Conservation (phyloP, 2,113 vertebrate species). For the Agapornis roseicollis region DNA sequence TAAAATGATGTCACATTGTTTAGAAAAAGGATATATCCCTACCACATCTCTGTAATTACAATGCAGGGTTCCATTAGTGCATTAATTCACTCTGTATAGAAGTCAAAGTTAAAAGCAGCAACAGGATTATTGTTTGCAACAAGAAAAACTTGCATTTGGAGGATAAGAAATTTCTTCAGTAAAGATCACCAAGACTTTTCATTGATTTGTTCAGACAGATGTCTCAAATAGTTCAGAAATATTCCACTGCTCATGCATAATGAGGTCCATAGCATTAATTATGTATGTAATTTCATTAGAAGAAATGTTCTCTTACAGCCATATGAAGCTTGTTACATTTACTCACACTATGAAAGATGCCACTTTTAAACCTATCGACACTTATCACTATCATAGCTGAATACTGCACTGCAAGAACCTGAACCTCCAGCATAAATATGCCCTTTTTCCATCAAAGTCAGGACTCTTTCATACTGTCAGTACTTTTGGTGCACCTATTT, state of each 20-base stretch:
- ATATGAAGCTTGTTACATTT: not conserved
- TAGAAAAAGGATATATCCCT: conserved; percentile 40
- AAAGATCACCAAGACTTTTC: not conserved
- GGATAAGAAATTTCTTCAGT: not conserved
- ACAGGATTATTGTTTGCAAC: not conserved
- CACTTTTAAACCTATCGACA: not conserved
- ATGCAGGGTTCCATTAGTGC: not conserved
- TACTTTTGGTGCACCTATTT: not conserved
- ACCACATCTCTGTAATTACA: conserved; percentile 28
- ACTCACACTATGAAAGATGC: not conserved
- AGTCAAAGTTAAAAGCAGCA: not conserved
- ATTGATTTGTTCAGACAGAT: conserved; percentile 18
- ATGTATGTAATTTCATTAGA: conserved; percentile 13
- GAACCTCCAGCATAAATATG: not conserved
- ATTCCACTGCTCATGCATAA: not conserved
- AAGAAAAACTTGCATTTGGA: not conserved
- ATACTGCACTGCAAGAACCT: not conserved
- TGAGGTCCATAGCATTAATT: not conserved
- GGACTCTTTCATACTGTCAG: not conserved
- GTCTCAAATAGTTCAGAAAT: not conserved
- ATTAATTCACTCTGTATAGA: not conserved
- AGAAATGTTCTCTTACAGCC: not conserved
- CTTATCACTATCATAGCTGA: not conserved
- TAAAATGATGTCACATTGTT: conserved; percentile 58
- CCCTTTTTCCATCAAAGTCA: not conserved